Evolutionary conservation across 2,797 vertebrate species (phyloP), one percentile per base, ranked within the genome.

Genomic region (Syngnathus rostellatus): DNA sequence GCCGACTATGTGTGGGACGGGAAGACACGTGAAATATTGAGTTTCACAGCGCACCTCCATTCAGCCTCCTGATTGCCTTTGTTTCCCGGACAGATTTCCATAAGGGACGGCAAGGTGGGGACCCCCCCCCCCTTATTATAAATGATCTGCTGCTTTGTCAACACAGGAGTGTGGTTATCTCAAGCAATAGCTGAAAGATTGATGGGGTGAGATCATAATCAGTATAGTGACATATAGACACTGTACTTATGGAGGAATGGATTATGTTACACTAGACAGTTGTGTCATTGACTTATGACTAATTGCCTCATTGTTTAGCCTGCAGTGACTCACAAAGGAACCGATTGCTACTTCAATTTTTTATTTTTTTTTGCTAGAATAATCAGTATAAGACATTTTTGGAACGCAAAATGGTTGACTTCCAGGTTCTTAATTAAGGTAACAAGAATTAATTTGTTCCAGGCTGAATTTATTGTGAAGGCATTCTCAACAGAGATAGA

Each of bases 141-240:
- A 86, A 86, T 84, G 86, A 86, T 85, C 78, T 77, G 57, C 79
- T 80, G 78, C 86, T 87, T 88, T 87, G 85, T 87, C 82, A 86
- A 86, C 82, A 85, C 63, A 66, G 74, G 70, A 84, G 72, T 69
- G 69, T 66, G 78, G 78, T 84, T 85, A 82, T 87, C 76, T 83
- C 78, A 79, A 83, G 78, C 83, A 78, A 79, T 73, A 74, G 76
- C 73, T 82, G 79, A 84, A 78, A 80, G 85, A 85, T 67, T 78
- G 78, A 85, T 83, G 78, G 76, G 69, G 72, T 16, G 66, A 86
- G 86, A 85, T 89, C 75, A 74, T 78, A 83, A 86, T 87, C 85
- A 81, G 79, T 72, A 45, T 45, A 62, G 77, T 82, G 74, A 64
- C 48, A 37, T 9, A 55, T 62, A 55, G 45, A 75, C 69, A 83